phyloP scores from a whole-genome alignment of 2,888 invertebrate genomes.

The Drosophila conformis region DNA sequence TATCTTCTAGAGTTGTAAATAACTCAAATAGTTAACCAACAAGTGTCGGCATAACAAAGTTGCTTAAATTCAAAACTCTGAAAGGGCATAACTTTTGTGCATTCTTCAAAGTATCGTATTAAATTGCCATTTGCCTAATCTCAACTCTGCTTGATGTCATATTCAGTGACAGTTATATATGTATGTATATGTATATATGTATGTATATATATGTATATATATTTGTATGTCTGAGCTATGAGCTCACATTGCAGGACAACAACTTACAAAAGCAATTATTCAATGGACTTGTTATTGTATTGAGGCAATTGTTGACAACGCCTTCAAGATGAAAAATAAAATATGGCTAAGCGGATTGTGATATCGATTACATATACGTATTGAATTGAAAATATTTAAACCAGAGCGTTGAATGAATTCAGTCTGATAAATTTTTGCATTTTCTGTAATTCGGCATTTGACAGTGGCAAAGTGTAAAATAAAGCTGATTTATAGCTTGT shows the following conservation, averaged over 20 bases:
- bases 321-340: slow-evolving; percentile 28
- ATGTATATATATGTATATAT: neutral
- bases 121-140: neutral
- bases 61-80: neutral
- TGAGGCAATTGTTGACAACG: slow-evolving; percentile 23
- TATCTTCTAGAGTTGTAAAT: neutral
- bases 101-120: neutral
- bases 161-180: slow-evolving; percentile 30
- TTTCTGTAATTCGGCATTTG: slow-evolving; percentile 17
- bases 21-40: neutral
- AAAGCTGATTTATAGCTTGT: slow-evolving; percentile 64
- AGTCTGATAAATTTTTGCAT: slow-evolving; percentile 25
- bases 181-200: neutral
- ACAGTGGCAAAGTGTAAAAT: slow-evolving; percentile 52
- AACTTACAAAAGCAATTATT: neutral
- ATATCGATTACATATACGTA: slow-evolving; percentile 52
- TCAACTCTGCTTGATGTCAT: slow-evolving; percentile 28
- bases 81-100: neutral
- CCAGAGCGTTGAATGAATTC: slow-evolving; percentile 10
- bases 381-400: slow-evolving; percentile 12
- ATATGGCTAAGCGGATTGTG: slow-evolving; percentile 55
- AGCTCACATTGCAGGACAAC: slow-evolving; percentile 13
- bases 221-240: neutral
- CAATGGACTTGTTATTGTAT: slow-evolving; percentile 9
- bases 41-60: neutral